Percentiles rank a stretch among this genome's conserved stretches.
These are phyloP conservation scores for Brachyhypopomus occidentalis DNA, from an alignment of 2,113 vertebrate species.

Conservation along the genomic window DNA sequence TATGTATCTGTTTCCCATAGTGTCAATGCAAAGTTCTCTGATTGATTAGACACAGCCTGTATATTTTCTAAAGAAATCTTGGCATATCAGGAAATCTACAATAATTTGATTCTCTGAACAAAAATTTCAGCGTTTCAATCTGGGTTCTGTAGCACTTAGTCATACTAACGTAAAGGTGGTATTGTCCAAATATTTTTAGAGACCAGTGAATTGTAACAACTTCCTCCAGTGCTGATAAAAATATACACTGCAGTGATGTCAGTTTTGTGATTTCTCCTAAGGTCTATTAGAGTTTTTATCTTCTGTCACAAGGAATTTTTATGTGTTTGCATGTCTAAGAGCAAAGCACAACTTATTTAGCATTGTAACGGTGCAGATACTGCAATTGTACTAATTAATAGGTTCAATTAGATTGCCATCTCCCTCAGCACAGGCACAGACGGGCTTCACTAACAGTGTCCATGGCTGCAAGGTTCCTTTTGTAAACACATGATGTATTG, in stretches of 20 bases:
- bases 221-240: background rate
- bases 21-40: too few species aligned
- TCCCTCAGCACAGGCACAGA: background rate
- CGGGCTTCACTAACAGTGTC: background rate
- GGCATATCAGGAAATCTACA: too few species aligned
- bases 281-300: background rate
- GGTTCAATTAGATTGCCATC: slow-evolving; percentile 16
- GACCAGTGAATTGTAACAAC: background rate
- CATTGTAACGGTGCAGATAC: slow-evolving; percentile 23
- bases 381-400: slow-evolving; percentile 32
- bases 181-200: background rate
- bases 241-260: background rate
- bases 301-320: slow-evolving; percentile 11
- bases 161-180: background rate
- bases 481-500: background rate
- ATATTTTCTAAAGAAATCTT: background rate
- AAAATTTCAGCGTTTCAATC: too few species aligned
- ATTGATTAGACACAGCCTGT: too few species aligned
- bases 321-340: background rate
- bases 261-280: slow-evolving; percentile 13
- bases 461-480: background rate
- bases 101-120: too few species aligned
- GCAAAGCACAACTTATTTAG: slow-evolving; percentile 34
- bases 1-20: too few species aligned
- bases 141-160: too few species aligned